Percentiles rank a stretch among this genome's conserved stretches.
Evolutionary conservation across 2,888 invertebrate genomes (phyloP).

Genomic region (Eupithecia centaureata): DNA sequence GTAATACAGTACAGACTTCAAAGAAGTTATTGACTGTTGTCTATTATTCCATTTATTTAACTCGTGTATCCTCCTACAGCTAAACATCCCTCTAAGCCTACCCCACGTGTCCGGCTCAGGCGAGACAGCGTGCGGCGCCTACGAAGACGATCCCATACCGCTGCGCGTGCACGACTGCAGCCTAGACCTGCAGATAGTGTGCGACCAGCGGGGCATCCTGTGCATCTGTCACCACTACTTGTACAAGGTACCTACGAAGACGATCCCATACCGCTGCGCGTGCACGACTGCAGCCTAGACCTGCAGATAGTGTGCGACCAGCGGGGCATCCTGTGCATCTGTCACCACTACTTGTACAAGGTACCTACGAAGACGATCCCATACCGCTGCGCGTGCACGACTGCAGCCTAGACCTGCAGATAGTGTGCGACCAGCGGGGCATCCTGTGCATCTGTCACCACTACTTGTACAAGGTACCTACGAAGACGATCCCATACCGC

Average conservation of each 20-base stretch:
- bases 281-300: conserved; percentile 92
- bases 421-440: conserved; percentile 89
- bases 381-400: conserved; percentile 92
- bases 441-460: conserved; percentile 90
- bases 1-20: too few relatives aligned
- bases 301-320: conserved; percentile 90
- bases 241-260: conserved; percentile 92
- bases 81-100: conserved; percentile 92
- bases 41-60: too few relatives aligned
- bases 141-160: conserved; percentile 92
- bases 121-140: conserved; percentile 85
- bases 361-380: conserved; percentile 91
- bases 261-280: conserved; percentile 90
- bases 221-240: conserved; percentile 91
- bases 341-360: conserved; percentile 93
- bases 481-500: conserved; percentile 91
- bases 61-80: conserved; percentile 66
- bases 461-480: conserved; percentile 91
- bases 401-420: conserved; percentile 91
- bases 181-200: conserved; percentile 90
- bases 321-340: conserved; percentile 87
- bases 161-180: conserved; percentile 92
- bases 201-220: conserved; percentile 89
- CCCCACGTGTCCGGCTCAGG: conserved; percentile 86
- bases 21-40: too few relatives aligned